Evolutionary conservation across 2,113 vertebrate species (phyloP).

Genomic region (Castor canadensis): DNA sequence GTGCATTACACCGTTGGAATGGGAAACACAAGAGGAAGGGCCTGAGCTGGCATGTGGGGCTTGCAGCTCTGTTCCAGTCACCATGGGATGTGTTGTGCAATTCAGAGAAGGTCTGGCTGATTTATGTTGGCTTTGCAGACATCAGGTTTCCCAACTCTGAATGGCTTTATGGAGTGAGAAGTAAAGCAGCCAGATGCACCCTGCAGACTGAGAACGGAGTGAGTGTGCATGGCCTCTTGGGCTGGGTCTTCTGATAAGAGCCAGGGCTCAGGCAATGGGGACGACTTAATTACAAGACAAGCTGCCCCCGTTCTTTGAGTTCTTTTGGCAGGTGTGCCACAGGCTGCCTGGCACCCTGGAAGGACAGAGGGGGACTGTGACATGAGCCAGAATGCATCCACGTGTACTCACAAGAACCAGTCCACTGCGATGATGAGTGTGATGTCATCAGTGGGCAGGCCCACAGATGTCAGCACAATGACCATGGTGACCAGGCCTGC

Average conservation of each 20-base stretch:
- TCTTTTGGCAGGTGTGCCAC: neutral
- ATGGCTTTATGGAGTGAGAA: conserved; percentile 57
- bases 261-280: neutral
- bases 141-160: conserved; percentile 44
- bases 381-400: rapidly evolving
- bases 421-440: conserved; percentile 97
- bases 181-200: conserved; percentile 29
- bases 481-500: conserved; percentile 98
- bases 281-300: neutral
- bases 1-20: neutral
- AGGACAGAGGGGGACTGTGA: rapidly evolving
- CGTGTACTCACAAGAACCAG: conserved; percentile 96
- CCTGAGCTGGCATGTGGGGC: neutral
- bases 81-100: conserved; percentile 17
- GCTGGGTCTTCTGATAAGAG: neutral
- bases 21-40: conserved; percentile 10
- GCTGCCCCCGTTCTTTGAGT: neutral
- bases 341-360: neutral
- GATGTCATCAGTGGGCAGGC: conserved; percentile 97
- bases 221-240: neutral
- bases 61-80: neutral
- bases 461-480: conserved; percentile 97
- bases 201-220: neutral
- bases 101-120: neutral
- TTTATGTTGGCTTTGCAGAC: conserved; percentile 1